These are phyloP conservation scores for Pseudachorutes palmiensis DNA, from an alignment of 1,140 invertebrate species.

Conservation along the genomic window DNA sequence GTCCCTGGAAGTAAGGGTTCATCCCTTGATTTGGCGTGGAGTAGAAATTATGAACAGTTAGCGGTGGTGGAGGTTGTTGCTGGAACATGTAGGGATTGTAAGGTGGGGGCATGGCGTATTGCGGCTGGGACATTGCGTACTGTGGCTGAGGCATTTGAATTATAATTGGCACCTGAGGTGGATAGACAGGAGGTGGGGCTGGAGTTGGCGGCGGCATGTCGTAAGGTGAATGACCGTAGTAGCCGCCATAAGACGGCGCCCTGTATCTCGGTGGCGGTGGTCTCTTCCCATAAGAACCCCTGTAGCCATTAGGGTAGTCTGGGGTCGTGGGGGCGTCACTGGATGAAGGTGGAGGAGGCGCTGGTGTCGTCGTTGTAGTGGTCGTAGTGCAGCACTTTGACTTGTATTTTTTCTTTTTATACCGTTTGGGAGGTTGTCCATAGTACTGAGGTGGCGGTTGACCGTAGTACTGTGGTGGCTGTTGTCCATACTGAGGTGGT, in stretches of 20 bases:
- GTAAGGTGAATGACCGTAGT: not conserved
- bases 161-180: not conserved
- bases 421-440: not conserved
- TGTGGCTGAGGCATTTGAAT: not conserved
- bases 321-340: not conserved
- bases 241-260: not conserved
- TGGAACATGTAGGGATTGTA: not conserved
- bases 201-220: not conserved
- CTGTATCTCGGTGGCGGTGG: not conserved
- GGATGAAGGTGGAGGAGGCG: not conserved
- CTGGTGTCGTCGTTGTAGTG: conserved; percentile 6
- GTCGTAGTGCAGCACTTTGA: not conserved
- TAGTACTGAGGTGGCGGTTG: not conserved
- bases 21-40: not conserved
- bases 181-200: not conserved
- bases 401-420: conserved; percentile 4
- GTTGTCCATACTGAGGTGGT: too few species aligned
- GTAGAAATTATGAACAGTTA: conserved; percentile 1
- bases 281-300: not conserved
- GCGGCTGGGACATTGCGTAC: not conserved
- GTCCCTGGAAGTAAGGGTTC: not conserved
- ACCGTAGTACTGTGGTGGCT: not conserved
- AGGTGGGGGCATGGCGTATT: not conserved
- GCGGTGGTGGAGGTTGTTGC: not conserved
- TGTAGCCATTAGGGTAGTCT: too few species aligned